phyloP scores from a whole-genome alignment of 2,888 invertebrate species.

The Athalia circularis region DNA sequence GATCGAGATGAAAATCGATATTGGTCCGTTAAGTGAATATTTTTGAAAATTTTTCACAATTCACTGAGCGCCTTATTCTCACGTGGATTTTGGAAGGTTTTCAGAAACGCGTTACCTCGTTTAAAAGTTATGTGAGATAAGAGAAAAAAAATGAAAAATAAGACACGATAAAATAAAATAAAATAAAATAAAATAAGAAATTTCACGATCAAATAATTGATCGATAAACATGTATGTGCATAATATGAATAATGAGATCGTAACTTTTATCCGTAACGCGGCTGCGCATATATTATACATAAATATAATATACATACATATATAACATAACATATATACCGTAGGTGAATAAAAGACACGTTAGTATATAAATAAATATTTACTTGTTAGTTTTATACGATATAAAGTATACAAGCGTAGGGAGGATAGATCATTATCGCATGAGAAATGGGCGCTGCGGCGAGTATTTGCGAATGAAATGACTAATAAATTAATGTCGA shows the following conservation, averaged over 20 bases:
- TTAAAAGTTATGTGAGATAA: not conserved
- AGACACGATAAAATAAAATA: no score
- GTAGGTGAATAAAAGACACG: no score
- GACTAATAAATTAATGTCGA: constrained; percentile 23
- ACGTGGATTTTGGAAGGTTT: constrained; percentile 36
- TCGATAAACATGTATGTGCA: no score
- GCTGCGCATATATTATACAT: not conserved
- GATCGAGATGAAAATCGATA: no score
- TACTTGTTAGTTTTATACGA: constrained; percentile 17
- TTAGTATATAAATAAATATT: not conserved
- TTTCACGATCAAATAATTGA: no score
- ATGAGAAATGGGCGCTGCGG: constrained; percentile 72
- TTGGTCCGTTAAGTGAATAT: no score
- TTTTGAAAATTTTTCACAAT: constrained; percentile 5
- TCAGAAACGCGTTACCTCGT: not conserved
- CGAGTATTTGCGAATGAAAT: constrained; percentile 62
- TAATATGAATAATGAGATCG: no score
- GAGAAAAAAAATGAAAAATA: not conserved
- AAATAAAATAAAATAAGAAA: no score
- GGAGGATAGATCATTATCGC: constrained; percentile 68
- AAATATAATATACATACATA: not conserved
- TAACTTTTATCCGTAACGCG: not conserved
- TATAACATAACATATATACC: not conserved
- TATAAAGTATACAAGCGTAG: constrained; percentile 7
- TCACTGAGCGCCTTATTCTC: not conserved